Evolutionary conservation across 2,113 vertebrate genomes (phyloP), one percentile per base, ranked within the genome.

Genomic region (Lepus europaeus): DNA sequence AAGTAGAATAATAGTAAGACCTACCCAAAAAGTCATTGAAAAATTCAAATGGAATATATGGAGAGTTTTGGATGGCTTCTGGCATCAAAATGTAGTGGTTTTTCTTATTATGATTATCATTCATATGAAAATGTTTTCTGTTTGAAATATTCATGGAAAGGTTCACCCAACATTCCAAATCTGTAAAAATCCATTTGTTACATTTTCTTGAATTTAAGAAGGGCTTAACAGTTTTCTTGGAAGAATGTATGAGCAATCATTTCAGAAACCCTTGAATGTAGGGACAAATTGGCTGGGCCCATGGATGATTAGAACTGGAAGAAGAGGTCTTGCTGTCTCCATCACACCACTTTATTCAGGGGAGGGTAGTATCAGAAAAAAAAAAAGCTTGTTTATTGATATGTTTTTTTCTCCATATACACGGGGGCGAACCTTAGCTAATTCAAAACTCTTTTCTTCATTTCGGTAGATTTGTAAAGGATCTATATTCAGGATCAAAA

Each of bases 401-500:
- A 45, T 63, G n/a, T 45, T 29, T 69, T 77, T 45, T 66, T 51
- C 23, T 27, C 17, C 51, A 20, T 14, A 49, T 80, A 39, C 74
- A 87, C 27, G 33, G 77, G 53, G n/a, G 25, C 53, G 33, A 80
- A 86, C 19, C 23, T 90, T 74, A 70, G 59, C 22, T 81, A 59
- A 90, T 86, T 68, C 89, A 23, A 94, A 80, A 9, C 22, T 87
- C 31, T 90, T 92, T 92, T 79, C 63, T 33, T 94, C 17, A 49
- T 96, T 56, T 45, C 94, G 33, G 63, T 13, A 83, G 53, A 85
- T 88, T 82, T 89, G 12, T 56, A 77, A 36, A 76, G 69, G 94
- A 45, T 80, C 78, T 96, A 63, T 74, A 16, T 87, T 31, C 22
- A 91, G 20, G 72, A 90, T 82, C 73, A 97, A 69, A 92, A 93